These are phyloP conservation scores for Penaeus chinensis DNA, from an alignment of 1,140 invertebrate genomes.

Conservation along the genomic window DNA sequence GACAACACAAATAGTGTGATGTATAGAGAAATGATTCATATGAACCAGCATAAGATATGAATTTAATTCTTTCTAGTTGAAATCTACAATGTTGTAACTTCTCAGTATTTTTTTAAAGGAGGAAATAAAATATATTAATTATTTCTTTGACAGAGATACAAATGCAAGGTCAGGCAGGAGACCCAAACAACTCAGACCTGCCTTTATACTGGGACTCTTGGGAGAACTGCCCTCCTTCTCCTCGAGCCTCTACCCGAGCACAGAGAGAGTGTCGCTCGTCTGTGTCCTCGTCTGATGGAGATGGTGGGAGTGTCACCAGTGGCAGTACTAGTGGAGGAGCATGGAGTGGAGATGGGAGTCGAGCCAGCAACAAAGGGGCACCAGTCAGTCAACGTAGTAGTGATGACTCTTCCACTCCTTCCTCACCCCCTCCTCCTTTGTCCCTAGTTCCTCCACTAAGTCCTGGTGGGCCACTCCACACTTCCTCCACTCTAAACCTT, in stretches of 20 bases:
- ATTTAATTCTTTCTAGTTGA: no score
- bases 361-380: conserved; percentile 38
- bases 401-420: conserved; percentile 66
- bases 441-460: conserved; percentile 66
- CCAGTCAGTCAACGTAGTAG: conserved; percentile 61
- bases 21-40: no score
- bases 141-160: conserved; percentile 72
- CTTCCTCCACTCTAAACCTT: conserved; percentile 60
- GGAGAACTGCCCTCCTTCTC: conserved; percentile 72
- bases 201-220: conserved; percentile 94
- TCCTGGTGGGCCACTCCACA: conserved; percentile 64
- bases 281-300: conserved; percentile 64
- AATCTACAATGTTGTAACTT: no score
- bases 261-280: conserved; percentile 63
- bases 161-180: conserved; percentile 70
- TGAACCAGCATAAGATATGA: no score
- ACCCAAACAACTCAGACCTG: conserved; percentile 71
- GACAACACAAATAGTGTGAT: no score
- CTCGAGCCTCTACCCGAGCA: conserved; percentile 59
- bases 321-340: conserved; percentile 46
- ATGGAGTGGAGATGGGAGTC: conserved; percentile 46
- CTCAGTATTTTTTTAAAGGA: background rate
- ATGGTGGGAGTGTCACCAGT: conserved; percentile 49
- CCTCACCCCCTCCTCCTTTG: conserved; percentile 64
- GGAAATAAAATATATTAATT: background rate